Conservation (phyloP, 2,888 invertebrate genomes). For the Drosophila ezoana region DNA sequence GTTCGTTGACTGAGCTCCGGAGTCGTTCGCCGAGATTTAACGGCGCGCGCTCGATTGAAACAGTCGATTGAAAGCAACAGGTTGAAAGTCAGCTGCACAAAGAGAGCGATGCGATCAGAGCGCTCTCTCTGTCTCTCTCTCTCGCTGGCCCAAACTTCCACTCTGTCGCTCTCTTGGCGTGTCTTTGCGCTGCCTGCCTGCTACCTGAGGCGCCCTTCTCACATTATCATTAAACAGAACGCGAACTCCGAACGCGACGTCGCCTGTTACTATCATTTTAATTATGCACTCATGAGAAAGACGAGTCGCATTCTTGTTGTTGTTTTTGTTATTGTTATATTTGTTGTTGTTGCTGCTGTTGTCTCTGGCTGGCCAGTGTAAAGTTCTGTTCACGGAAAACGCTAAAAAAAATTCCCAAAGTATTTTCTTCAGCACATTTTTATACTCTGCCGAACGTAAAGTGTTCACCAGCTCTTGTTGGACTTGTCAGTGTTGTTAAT, state of each 20-base stretch:
- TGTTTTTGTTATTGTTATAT: conserved; percentile 26
- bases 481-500: neutral
- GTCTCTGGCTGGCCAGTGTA: conserved; percentile 26
- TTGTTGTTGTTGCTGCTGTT: conserved; percentile 28
- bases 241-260: conserved; percentile 59
- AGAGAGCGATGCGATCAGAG: conserved; percentile 12
- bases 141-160: neutral
- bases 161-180: conserved; percentile 9
- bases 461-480: neutral
- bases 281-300: conserved; percentile 72
- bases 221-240: conserved; percentile 74
- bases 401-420: conserved; percentile 47
- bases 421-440: conserved; percentile 42
- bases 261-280: conserved; percentile 69
- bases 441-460: conserved; percentile 29
- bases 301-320: conserved; percentile 50
- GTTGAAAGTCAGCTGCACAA: conserved; percentile 50
- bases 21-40: conserved; percentile 69
- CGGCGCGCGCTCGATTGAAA: conserved; percentile 54
- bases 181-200: conserved; percentile 36
- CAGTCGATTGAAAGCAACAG: conserved; percentile 62
- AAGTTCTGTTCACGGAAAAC: conserved; percentile 57
- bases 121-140: conserved; percentile 11
- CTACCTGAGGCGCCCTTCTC: conserved; percentile 75
- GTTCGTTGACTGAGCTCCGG: conserved; percentile 75